Evolutionary conservation across 2,797 vertebrate genomes (phyloP).

Genomic region (Falco peregrinus): DNA sequence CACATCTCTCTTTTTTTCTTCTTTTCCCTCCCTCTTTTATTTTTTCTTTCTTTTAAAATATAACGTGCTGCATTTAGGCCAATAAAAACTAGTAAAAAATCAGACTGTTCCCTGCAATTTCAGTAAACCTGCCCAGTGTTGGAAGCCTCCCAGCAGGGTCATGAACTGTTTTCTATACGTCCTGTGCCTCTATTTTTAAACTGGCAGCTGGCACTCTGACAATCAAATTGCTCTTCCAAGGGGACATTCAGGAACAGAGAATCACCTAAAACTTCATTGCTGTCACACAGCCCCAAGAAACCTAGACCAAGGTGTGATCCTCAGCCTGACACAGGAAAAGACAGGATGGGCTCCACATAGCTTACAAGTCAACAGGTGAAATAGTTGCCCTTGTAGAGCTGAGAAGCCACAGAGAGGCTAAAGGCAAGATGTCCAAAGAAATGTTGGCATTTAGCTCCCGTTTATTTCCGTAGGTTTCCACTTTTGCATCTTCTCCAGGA

Average conservation of each 20-base stretch:
- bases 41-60: background rate
- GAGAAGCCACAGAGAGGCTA: background rate
- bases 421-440: background rate
- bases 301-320: background rate
- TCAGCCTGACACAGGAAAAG: background rate
- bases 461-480: background rate
- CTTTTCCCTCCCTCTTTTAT: background rate
- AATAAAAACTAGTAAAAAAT: constrained; percentile 18
- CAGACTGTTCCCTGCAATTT: constrained; percentile 20
- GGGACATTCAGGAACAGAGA: background rate
- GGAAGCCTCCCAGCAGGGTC: constrained; percentile 37
- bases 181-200: constrained; percentile 17
- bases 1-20: background rate
- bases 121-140: background rate
- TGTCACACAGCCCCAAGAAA: background rate
- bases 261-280: background rate
- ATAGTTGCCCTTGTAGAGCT: background rate
- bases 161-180: background rate
- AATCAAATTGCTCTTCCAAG: background rate
- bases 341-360: background rate
- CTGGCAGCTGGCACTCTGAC: background rate
- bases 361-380: background rate
- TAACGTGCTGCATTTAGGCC: background rate
- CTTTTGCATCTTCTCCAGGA: background rate
- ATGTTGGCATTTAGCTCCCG: background rate